phyloP scores from a whole-genome alignment of 2,888 invertebrate species.

The Heliconius charithonia region DNA sequence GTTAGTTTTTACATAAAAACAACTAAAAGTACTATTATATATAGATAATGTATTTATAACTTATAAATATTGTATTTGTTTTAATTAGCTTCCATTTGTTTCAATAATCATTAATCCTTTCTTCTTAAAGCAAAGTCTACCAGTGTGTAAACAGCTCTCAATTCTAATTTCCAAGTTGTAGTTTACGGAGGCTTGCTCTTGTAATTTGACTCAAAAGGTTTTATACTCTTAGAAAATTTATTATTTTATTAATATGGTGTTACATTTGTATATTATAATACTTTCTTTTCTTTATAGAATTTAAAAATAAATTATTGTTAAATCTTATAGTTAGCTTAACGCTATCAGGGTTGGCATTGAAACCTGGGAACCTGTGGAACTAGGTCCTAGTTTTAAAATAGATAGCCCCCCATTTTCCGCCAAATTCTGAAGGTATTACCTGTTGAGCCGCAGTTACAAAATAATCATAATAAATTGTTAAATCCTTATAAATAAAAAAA shows the following conservation, averaged over 20 bases:
- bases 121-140: slow-evolving; percentile 14
- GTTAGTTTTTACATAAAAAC: too few relatives aligned
- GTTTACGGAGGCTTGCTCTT: background rate
- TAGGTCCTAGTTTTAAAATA: too few relatives aligned
- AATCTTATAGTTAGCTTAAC: too few relatives aligned
- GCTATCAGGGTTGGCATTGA: too few relatives aligned
- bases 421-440: too few relatives aligned
- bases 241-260: background rate
- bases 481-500: too few relatives aligned
- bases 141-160: slow-evolving; percentile 22
- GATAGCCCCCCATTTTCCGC: too few relatives aligned
- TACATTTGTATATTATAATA: background rate
- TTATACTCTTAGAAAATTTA: background rate
- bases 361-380: too few relatives aligned
- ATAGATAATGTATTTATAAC: background rate
- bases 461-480: too few relatives aligned
- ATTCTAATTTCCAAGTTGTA: slow-evolving; percentile 9
- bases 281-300: background rate
- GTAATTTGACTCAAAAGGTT: background rate
- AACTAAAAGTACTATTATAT: background rate
- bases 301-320: too few relatives aligned
- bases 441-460: too few relatives aligned
- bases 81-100: slow-evolving; percentile 1
- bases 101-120: slow-evolving; percentile 1
- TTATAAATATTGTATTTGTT: background rate